Percentiles rank a stretch among this genome's conserved stretches.
Conservation (phyloP, 2,888 invertebrate genomes). For the Serrognathus titanus region DNA sequence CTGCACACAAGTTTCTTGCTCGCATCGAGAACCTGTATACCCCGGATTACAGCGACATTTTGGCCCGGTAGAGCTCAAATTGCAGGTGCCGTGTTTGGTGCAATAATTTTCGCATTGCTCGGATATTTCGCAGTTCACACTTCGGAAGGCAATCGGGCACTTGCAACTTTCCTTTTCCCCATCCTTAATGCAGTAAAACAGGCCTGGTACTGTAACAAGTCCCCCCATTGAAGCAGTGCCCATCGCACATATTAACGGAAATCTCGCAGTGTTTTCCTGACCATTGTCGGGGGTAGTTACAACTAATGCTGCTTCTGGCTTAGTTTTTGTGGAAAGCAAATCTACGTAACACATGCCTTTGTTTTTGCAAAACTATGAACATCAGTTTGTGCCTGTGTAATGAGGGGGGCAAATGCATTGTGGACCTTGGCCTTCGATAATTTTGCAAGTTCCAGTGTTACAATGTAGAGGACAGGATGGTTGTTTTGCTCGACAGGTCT, state of each 20-base stretch:
- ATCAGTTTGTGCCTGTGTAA: constrained; percentile 65
- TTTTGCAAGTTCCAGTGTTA: constrained; percentile 60
- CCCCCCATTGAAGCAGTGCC: constrained; percentile 60
- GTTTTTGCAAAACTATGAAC: constrained; percentile 66
- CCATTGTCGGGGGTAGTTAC: constrained; percentile 62
- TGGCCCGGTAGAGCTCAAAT: constrained; percentile 28
- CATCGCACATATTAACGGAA: constrained; percentile 55
- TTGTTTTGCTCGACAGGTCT: constrained; percentile 42
- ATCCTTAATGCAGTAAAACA: constrained; percentile 49
- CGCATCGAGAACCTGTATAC: constrained; percentile 58
- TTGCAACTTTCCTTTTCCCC: constrained; percentile 51
- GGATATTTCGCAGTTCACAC: constrained; percentile 50
- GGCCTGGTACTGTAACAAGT: constrained; percentile 48
- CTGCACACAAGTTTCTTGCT: constrained; percentile 56
- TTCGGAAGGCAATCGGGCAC: constrained; percentile 56
- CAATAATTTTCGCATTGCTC: constrained; percentile 33
- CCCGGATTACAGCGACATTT: constrained; percentile 38
- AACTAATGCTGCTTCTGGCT: constrained; percentile 43
- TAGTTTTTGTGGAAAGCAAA: constrained; percentile 30
- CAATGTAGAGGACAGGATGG: constrained; percentile 54
- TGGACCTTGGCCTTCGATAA: constrained; percentile 51
- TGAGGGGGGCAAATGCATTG: constrained; percentile 64
- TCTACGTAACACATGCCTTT: constrained; percentile 57
- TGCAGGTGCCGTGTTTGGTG: constrained; percentile 37
- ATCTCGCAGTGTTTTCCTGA: constrained; percentile 64